Evolutionary conservation across 2,113 vertebrate genomes (phyloP), one percentile per base, ranked within the genome.

Genomic region (Labrus mixtus): DNA sequence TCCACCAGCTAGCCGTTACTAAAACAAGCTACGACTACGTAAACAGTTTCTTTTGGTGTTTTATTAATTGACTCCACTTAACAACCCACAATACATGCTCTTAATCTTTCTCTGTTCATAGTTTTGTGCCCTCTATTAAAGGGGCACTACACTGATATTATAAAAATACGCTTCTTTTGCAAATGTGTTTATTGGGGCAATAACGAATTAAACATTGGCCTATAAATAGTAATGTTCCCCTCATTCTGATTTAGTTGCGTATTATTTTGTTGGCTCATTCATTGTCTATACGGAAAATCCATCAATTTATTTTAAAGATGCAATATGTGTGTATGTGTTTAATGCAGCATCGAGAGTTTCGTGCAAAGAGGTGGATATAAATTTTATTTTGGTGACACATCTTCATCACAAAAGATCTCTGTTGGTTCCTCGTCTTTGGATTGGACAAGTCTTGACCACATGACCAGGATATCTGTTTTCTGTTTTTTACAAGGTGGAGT

Each of bases 401-500:
- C 84, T 77, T 10, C 0, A 0, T 0, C 5, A 10, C 43, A 58
- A 16, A 85, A 0, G 2, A 69, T 72, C 89, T 81, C 58, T 79
- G 71, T 0, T 55, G 0, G 8, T 23, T 54, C 7, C 69, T 62
- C 12, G 53, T 12, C 43, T 54, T 54, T 1, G 74, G 43, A 89
- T 85, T 91, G 89, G 89, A 41, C 62, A 6, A 61, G 7, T 16
- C 6, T 9, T 12, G 20, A 48, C 56, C 85, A 87, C 20, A 23
- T 93, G 88, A 84, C 43, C 22, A 33, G 0, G 17, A 50, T 45
- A 45, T 54, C 64, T 16, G 17, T 60, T 17, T 22, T 53, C 50
- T 19, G 39, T 59, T 39, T 76, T 29, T 56, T 13, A n/a, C 4
- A 48, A 71, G 37, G 23, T 19, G 20, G 46, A 54, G 37, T 70